phyloP scores from a whole-genome alignment of 2,888 invertebrate genomes.

The Boloria euphrosyne region DNA sequence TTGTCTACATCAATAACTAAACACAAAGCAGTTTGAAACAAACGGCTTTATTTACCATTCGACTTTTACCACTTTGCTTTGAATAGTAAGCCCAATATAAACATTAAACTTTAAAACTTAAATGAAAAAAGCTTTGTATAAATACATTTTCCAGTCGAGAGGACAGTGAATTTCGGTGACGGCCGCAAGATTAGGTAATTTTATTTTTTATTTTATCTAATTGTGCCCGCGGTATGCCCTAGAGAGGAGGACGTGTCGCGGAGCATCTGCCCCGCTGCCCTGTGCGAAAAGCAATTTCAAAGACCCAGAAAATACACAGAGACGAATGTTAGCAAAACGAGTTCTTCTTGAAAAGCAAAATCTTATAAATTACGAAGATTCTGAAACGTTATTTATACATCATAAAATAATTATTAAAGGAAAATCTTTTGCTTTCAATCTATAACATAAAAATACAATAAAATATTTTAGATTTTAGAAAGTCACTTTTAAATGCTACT shows the following conservation, averaged over 20 bases:
- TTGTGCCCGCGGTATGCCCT: conserved; percentile 69
- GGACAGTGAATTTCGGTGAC: conserved; percentile 3
- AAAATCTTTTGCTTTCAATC: no score
- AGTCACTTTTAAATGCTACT: no score
- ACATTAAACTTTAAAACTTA: background rate
- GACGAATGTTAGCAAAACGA: conserved; percentile 33
- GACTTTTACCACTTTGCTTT: background rate
- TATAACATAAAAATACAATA: no score
- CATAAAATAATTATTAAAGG: no score
- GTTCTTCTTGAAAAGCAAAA: background rate
- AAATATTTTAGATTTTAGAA: no score
- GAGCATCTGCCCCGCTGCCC: conserved; percentile 58
- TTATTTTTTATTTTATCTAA: conserved; percentile 72
- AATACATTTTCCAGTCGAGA: conserved; percentile 20
- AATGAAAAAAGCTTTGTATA: background rate
- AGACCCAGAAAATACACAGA: conserved; percentile 66
- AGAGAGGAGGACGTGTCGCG: conserved; percentile 73
- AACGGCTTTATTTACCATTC: background rate
- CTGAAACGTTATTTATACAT: no score
- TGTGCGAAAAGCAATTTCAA: conserved; percentile 72
- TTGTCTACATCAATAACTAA: background rate
- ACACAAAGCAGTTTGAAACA: background rate
- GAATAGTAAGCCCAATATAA: background rate
- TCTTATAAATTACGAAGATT: background rate
- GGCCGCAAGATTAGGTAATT: conserved; percentile 54